A percentile compares a stretch with the other conserved stretches of the same genome.
Conservation (phyloP, 2,113 vertebrate genomes). For the Antennarius striatus region DNA sequence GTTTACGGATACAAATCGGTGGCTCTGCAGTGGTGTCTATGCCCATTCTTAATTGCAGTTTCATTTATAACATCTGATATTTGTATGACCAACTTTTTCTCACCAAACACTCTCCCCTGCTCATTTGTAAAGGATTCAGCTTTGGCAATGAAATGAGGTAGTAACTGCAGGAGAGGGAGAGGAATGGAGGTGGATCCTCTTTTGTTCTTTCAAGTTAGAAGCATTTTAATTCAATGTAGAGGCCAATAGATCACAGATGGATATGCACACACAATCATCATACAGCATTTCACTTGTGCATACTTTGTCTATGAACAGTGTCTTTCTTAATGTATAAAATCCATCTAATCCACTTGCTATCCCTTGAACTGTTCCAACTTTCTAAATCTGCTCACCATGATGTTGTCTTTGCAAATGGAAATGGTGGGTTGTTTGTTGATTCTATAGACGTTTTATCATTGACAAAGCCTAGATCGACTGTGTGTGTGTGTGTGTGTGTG, state of each 20-base stretch:
- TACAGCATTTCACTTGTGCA: not conserved
- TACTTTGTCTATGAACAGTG: not conserved
- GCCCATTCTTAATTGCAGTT: not conserved
- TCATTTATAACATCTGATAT: not conserved
- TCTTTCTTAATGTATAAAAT: slow-evolving; percentile 11
- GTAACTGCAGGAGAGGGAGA: not conserved
- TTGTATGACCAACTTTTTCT: not conserved
- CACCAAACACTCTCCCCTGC: not conserved
- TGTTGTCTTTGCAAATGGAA: slow-evolving; percentile 46
- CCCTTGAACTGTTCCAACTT: slow-evolving; percentile 18
- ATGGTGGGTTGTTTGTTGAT: slow-evolving; percentile 9
- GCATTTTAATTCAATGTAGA: slow-evolving; percentile 50
- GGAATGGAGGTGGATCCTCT: slow-evolving; percentile 24
- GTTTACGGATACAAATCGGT: not conserved
- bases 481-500: slow-evolving; percentile 33
- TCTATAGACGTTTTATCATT: slow-evolving; percentile 43
- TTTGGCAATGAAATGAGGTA: slow-evolving; percentile 16
- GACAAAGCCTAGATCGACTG: slow-evolving; percentile 58
- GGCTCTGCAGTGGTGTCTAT: not conserved
- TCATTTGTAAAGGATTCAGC: slow-evolving; percentile 32
- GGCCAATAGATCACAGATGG: slow-evolving; percentile 31
- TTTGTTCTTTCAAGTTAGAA: slow-evolving; percentile 51
- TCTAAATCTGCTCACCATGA: slow-evolving; percentile 22
- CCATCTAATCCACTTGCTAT: slow-evolving; percentile 28
- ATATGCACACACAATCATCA: slow-evolving; percentile 4